A percentile compares a stretch with the other conserved stretches of the same genome.
phyloP scores from a whole-genome alignment of 2,797 vertebrate genomes.

The Periparus ater region DNA sequence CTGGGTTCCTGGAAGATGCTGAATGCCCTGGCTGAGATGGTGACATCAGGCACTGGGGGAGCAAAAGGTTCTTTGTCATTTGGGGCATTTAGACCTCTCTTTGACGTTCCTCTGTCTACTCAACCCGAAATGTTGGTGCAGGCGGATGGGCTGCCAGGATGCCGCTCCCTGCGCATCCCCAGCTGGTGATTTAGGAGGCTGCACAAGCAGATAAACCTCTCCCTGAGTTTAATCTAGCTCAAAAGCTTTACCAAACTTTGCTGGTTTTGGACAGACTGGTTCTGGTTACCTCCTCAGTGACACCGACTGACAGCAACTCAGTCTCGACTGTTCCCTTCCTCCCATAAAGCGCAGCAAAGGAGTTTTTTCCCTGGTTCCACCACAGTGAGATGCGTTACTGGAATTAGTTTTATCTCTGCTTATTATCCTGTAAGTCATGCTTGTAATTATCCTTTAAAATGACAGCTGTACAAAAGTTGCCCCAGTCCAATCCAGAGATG shows the following conservation, averaged over 20 bases:
- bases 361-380: not conserved
- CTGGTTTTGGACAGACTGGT: not conserved
- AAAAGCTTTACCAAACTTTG: not conserved
- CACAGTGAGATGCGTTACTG: rapidly evolving
- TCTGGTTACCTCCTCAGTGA: not conserved
- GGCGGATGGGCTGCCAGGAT: not conserved
- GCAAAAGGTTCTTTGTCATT: not conserved
- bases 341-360: not conserved
- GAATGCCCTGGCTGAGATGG: not conserved
- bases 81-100: not conserved
- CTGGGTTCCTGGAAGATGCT: not conserved
- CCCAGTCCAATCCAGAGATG: not conserved
- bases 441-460: not conserved
- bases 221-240: not conserved
- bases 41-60: not conserved
- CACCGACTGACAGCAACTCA: not conserved
- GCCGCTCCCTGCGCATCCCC: rapidly evolving
- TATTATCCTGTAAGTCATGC: not conserved
- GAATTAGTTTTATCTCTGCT: not conserved
- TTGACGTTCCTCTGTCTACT: rapidly evolving
- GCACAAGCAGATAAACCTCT: not conserved
- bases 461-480: not conserved
- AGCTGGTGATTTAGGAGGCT: rapidly evolving
- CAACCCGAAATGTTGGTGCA: rapidly evolving
- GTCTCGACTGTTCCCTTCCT: not conserved